Percentiles rank a stretch among this genome's conserved stretches.
These are phyloP conservation scores for Clytia hemisphaerica DNA, from an alignment of 30 jellyfish, hydroid and myxozoan genomes.

Conservation along the genomic window DNA sequence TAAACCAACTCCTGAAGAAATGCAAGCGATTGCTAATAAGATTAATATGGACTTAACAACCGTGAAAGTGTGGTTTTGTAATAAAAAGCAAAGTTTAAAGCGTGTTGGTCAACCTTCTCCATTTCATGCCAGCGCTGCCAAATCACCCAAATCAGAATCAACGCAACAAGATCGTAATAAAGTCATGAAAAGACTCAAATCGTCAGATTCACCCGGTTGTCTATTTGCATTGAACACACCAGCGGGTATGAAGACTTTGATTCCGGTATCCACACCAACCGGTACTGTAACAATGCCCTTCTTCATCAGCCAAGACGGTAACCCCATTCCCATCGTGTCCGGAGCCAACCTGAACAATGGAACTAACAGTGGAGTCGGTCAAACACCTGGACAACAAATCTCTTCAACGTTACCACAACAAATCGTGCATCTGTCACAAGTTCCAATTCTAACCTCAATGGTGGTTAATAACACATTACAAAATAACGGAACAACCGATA, in stretches of 20 bases:
- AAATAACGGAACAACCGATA: conserved; percentile 1
- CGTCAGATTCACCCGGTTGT: conserved; percentile 12
- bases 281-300: conserved; percentile 83
- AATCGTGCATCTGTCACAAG: conserved; percentile 75
- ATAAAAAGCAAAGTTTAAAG: conserved; percentile 72
- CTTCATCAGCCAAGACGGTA: conserved; percentile 78
- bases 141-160: too few species aligned
- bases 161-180: conserved; percentile 8
- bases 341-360: conserved; percentile 34
- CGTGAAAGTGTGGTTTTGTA: conserved; percentile 91
- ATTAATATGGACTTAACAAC: conserved; percentile 66
- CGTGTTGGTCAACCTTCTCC: conserved; percentile 63
- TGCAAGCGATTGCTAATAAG: conserved; percentile 58
- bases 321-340: conserved; percentile 62
- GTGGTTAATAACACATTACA: conserved; percentile 59
- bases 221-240: conserved; percentile 7
- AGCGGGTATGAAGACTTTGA: conserved; percentile 11
- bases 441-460: conserved; percentile 76
- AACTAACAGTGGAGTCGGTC: conserved; percentile 13
- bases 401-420: conserved; percentile 61
- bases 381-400: not conserved
- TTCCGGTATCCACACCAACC: conserved; percentile 70
- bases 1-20: conserved; percentile 79
- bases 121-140: too few species aligned
- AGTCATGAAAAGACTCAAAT: conserved; percentile 6